phyloP scores from a whole-genome alignment of 1,140 invertebrate genomes.

The Nixonia krombeini region DNA sequence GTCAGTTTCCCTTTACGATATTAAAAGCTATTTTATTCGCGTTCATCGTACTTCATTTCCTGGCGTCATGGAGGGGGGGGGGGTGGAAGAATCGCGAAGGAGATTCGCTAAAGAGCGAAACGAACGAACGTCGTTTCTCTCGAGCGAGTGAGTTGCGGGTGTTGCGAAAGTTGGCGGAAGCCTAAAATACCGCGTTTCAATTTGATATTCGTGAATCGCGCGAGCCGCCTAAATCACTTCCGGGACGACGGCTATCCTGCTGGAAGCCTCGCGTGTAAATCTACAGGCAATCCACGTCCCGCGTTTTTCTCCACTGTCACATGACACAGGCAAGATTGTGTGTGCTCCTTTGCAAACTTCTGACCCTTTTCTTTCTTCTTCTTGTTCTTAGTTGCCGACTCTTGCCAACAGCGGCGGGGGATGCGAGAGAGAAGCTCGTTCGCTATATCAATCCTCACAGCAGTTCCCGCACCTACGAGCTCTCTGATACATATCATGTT shows the following conservation, averaged over 20 bases:
- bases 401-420: background rate
- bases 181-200: conserved; percentile 1
- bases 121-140: no score
- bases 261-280: background rate
- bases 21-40: no score
- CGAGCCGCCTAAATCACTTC: background rate
- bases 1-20: no score
- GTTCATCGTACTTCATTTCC: no score
- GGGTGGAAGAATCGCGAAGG: no score
- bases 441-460: background rate
- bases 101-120: no score
- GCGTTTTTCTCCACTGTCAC: conserved; percentile 1
- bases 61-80: no score
- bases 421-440: no score
- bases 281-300: background rate
- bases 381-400: background rate
- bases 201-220: background rate
- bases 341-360: conserved; percentile 1
- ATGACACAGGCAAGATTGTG: background rate
- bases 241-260: background rate
- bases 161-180: background rate
- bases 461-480: background rate
- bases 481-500: background rate
- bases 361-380: background rate
- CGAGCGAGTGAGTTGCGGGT: background rate